phyloP scores from a whole-genome alignment of 2,113 vertebrate genomes.

The Cervus canadensis region DNA sequence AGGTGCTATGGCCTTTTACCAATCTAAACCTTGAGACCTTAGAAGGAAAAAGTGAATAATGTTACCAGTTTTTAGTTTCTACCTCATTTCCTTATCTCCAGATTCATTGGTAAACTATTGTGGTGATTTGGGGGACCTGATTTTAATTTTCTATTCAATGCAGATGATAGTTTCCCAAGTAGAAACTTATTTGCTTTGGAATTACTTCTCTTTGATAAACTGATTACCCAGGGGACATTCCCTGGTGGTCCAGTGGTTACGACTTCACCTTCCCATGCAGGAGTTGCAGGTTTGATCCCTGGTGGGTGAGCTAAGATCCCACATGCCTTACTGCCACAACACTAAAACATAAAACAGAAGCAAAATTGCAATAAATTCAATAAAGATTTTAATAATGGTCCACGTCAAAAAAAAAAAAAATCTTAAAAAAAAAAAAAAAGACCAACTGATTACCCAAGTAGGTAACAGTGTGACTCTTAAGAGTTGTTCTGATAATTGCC shows the following conservation, averaged over 20 bases:
- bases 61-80: neutral
- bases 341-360: neutral
- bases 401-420: too few relatives aligned
- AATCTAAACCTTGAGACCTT: conserved; percentile 13
- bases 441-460: conserved; percentile 19
- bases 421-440: neutral
- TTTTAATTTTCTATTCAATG: conserved; percentile 36
- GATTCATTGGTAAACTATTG: conserved; percentile 5
- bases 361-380: neutral
- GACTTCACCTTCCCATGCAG: neutral
- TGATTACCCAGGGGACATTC: neutral
- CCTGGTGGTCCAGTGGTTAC: neutral
- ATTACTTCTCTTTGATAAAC: conserved; percentile 37
- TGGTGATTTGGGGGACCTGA: neutral
- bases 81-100: neutral
- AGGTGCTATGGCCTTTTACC: neutral
- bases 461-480: neutral
- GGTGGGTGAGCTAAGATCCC: neutral
- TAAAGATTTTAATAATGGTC: neutral
- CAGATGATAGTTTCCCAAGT: conserved; percentile 7
- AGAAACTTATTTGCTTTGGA: conserved; percentile 39
- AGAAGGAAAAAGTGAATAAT: neutral
- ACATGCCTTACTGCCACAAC: neutral
- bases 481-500: conserved; percentile 16
- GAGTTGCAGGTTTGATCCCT: neutral